Evolutionary conservation across 1,140 invertebrate species (phyloP).

Genomic region (Bombus waltoni): DNA sequence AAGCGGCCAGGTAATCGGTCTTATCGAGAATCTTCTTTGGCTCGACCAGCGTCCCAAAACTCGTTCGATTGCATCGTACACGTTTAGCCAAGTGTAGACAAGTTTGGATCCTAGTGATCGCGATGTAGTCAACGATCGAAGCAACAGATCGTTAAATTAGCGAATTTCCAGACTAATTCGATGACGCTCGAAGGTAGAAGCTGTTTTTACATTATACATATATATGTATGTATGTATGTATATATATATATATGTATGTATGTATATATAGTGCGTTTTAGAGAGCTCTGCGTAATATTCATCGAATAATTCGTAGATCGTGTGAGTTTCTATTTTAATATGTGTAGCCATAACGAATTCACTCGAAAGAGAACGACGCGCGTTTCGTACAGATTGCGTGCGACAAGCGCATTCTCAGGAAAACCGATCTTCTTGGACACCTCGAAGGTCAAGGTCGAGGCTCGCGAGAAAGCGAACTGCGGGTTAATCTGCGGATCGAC

Average conservation of each 20-base stretch:
- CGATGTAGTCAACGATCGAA: constrained; percentile 46
- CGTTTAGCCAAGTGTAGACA: constrained; percentile 50
- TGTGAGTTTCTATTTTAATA: not conserved
- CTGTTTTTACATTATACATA: constrained; percentile 6
- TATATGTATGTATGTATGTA: not conserved
- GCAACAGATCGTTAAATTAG: constrained; percentile 30
- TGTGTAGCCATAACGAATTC: not conserved
- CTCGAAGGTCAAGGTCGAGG: constrained; percentile 18
- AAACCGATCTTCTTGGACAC: not conserved
- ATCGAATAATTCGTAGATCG: constrained; percentile 22
- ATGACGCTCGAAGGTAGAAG: constrained; percentile 51
- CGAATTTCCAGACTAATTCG: constrained; percentile 24
- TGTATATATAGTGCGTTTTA: constrained; percentile 56
- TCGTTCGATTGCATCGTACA: constrained; percentile 41
- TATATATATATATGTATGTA: not conserved
- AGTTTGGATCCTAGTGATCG: constrained; percentile 45
- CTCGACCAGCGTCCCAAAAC: not conserved
- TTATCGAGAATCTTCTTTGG: too few relatives aligned
- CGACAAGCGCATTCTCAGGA: not conserved
- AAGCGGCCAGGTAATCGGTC: not conserved
- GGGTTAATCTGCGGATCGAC: not conserved
- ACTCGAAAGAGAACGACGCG: not conserved
- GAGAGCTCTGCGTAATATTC: constrained; percentile 41
- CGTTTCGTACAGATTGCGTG: not conserved
- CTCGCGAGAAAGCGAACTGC: not conserved